Evolutionary conservation across 2,113 vertebrate species (phyloP), one percentile per base, ranked within the genome.

Genomic region (Lycaon pictus): DNA sequence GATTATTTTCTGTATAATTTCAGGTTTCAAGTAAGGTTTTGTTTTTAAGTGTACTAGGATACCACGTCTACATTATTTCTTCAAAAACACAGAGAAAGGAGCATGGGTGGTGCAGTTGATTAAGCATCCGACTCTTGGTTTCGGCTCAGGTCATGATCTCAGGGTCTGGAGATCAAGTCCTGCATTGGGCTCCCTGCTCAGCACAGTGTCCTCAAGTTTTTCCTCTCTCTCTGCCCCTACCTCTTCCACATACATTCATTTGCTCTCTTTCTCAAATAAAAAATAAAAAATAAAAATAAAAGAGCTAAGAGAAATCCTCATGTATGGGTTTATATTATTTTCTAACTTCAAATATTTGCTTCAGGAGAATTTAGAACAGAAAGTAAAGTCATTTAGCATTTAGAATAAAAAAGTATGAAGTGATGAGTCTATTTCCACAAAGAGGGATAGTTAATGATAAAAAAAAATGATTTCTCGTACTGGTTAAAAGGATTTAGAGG

Each of bases 51-150:
- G 16, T 83, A 4, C 32, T 22, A 62, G 13, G 43, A 76, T 88
- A 81, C 11, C 11, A 53, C 7, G 60, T 92, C n/a, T 95, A 84
- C 60, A 79, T 62, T 92, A 83, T 55, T 92, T 92, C 67, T 83
- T 95, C 22, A 88, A 88, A 82, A 69, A 55, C 4, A 67, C 27
- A 71, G 29, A 60, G 53, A 88, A 32, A 32, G 32, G 67, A 69
- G n/a, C 16, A 32, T n/a, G 67, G 67, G 16, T 69, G 67, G 67
- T 16, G n/a, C n/a, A 69, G 67, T 19, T 1, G 3, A 16, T 69
- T n/a, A 69, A 67, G 16, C 32, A 69, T n/a, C 67, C 7, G 7
- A 69, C 67, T 65, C 63, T 69, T 69, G 8, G 67, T n/a, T 69
- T 69, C 8, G 3, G 67, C 16, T 69, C 32, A 35, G 67, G 16